A percentile compares a stretch with the other conserved stretches of the same genome.
Evolutionary conservation across 1,140 invertebrate genomes (phyloP).

Genomic region (Melitaea cinxia): DNA sequence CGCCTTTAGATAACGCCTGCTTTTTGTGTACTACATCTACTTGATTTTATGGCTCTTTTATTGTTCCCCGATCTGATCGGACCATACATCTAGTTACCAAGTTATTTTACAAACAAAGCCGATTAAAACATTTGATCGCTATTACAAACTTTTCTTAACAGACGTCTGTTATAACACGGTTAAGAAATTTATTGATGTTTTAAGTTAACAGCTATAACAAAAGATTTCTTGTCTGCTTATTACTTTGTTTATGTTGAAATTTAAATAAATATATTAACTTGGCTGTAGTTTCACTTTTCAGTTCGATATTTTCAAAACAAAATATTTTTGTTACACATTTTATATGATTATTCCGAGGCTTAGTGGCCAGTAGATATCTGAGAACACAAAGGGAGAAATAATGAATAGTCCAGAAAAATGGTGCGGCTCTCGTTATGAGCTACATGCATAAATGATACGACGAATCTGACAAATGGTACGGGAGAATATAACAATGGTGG

Average conservation of each 20-base stretch:
- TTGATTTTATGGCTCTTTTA: constrained; percentile 72
- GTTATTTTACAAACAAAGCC: constrained; percentile 62
- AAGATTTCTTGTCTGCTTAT: neutral
- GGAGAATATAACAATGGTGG: constrained; percentile 80
- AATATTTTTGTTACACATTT: constrained; percentile 1
- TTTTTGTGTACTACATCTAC: constrained; percentile 63
- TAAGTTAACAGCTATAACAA: constrained; percentile 2
- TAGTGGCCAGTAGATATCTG: constrained; percentile 58
- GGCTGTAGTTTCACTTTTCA: neutral
- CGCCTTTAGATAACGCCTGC: constrained; percentile 69
- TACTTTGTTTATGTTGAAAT: neutral
- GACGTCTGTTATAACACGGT: constrained; percentile 39
- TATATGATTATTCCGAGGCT: constrained; percentile 24
- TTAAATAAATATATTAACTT: neutral
- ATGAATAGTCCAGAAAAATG: constrained; percentile 78
- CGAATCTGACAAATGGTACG: constrained; percentile 80
- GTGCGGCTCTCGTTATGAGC: constrained; percentile 72
- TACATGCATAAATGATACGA: constrained; percentile 80
- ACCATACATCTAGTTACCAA: constrained; percentile 55
- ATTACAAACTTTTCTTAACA: constrained; percentile 47
- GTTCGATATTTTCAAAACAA: neutral
- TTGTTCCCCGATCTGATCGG: constrained; percentile 66
- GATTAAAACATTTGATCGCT: constrained; percentile 57
- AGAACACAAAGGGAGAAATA: constrained; percentile 73
- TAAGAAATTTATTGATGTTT: constrained; percentile 39